Conservation (phyloP, 2,797 vertebrate species). For the Okamejei kenojei region DNA sequence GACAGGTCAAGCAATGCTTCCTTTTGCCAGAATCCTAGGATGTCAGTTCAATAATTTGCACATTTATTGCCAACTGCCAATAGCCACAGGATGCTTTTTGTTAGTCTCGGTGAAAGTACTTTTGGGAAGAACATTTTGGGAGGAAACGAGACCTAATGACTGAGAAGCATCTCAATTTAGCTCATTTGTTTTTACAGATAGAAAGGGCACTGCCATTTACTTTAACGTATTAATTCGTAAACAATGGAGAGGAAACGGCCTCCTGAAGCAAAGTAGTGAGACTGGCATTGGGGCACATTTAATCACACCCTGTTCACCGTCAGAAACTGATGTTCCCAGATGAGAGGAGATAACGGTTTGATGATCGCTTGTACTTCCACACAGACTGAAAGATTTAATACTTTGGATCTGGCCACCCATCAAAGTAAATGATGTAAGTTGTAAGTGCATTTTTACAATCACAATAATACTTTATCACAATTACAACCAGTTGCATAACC, state of each 20-base stretch:
- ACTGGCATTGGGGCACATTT: neutral
- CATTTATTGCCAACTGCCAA: neutral
- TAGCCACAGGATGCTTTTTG: too few species aligned
- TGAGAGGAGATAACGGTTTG: neutral
- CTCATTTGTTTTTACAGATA: neutral
- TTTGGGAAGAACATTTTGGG: neutral
- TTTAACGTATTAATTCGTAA: neutral
- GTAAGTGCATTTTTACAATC: neutral
- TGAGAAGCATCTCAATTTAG: neutral
- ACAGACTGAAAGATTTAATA: neutral
- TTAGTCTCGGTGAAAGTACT: neutral
- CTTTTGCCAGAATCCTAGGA: neutral
- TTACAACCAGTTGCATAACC: neutral
- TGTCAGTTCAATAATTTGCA: too few species aligned
- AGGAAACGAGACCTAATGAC: neutral
- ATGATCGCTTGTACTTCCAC: neutral
- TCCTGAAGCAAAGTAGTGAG: neutral
- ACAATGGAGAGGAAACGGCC: neutral
- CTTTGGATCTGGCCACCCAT: too few species aligned
- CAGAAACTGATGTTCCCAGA: neutral
- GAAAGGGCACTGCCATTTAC: neutral
- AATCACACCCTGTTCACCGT: too few species aligned
- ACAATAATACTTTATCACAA: too few species aligned
- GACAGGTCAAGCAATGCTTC: neutral
- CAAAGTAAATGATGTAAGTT: constrained; percentile 1